Percentiles rank a stretch among this genome's conserved stretches.
phyloP scores from a whole-genome alignment of 2,888 invertebrate species.

The Netelia melanura region DNA sequence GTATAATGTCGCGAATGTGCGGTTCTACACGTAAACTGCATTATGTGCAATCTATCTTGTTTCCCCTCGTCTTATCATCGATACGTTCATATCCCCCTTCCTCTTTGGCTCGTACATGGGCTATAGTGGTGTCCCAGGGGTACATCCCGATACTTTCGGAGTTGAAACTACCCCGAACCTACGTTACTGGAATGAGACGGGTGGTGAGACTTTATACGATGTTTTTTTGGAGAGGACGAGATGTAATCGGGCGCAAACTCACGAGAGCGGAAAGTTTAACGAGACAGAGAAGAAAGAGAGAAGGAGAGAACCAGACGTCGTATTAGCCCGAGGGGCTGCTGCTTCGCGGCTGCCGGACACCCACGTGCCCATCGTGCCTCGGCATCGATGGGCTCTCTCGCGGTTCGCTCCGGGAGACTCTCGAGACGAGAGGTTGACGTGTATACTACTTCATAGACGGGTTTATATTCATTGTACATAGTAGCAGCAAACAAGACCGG shows the following conservation, averaged over 20 bases:
- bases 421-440: neutral
- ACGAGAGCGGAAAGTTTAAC: slow-evolving; percentile 52
- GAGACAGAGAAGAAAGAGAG: neutral
- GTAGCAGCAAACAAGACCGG: slow-evolving; percentile 26
- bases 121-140: slow-evolving; percentile 11
- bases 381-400: slow-evolving; percentile 15
- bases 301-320: neutral
- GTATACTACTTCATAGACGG: neutral
- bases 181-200: slow-evolving; percentile 1
- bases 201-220: slow-evolving; percentile 9
- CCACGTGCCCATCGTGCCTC: slow-evolving; percentile 40
- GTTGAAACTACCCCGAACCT: neutral
- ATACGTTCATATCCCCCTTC: neutral
- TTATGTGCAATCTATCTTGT: slow-evolving; percentile 39
- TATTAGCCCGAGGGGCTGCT: slow-evolving; percentile 54
- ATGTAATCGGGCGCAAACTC: slow-evolving; percentile 47
- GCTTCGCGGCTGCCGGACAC: slow-evolving; percentile 21
- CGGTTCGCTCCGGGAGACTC: slow-evolving; percentile 22
- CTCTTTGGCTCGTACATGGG: neutral
- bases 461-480: slow-evolving; percentile 22
- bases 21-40: slow-evolving; percentile 50
- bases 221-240: slow-evolving; percentile 33
- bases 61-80: slow-evolving; percentile 3
- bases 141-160: neutral
- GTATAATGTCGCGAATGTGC: neutral